phyloP scores from a whole-genome alignment of 2,888 invertebrate species.

The Caenorhabditis sulstoni region DNA sequence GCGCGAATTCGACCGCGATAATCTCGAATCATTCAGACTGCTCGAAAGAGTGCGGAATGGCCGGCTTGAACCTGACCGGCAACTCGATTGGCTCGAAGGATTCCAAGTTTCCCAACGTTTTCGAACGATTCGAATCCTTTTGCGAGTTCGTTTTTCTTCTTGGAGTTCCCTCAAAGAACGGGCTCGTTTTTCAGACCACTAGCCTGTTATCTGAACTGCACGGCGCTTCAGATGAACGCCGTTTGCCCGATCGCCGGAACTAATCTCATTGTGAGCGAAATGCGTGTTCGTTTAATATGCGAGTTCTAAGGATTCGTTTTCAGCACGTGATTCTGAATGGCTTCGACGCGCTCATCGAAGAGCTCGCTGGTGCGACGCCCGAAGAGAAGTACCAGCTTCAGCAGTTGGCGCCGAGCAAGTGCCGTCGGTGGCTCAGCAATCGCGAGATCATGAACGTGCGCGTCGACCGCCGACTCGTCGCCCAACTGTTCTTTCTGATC shows the following conservation, averaged over 20 bases:
- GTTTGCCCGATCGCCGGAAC: conserved; percentile 35
- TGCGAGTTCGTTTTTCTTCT: conserved; percentile 9
- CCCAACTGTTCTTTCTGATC: no score
- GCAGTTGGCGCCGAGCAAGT: no score
- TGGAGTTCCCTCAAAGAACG: no score
- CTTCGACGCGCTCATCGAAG: conserved; percentile 13
- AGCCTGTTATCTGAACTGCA: conserved; percentile 29
- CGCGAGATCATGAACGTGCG: no score
- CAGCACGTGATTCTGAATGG: conserved; percentile 17
- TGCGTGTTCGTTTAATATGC: background rate
- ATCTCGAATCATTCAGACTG: conserved; percentile 14
- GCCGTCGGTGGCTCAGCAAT: no score
- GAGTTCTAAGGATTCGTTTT: background rate
- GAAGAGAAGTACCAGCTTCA: no score
- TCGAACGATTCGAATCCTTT: background rate
- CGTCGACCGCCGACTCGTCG: no score
- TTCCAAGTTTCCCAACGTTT: background rate
- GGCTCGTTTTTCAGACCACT: conserved; percentile 22
- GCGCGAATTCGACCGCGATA: background rate
- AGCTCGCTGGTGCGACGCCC: no score
- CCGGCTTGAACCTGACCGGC: no score
- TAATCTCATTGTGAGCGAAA: conserved; percentile 8
- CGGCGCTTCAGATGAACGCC: conserved; percentile 14
- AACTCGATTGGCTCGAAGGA: no score
- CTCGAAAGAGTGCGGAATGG: no score